A percentile compares a stretch with the other conserved stretches of the same genome.
Evolutionary conservation across 2,888 invertebrate species (phyloP).

Genomic region (Mythimna albipuncta): DNA sequence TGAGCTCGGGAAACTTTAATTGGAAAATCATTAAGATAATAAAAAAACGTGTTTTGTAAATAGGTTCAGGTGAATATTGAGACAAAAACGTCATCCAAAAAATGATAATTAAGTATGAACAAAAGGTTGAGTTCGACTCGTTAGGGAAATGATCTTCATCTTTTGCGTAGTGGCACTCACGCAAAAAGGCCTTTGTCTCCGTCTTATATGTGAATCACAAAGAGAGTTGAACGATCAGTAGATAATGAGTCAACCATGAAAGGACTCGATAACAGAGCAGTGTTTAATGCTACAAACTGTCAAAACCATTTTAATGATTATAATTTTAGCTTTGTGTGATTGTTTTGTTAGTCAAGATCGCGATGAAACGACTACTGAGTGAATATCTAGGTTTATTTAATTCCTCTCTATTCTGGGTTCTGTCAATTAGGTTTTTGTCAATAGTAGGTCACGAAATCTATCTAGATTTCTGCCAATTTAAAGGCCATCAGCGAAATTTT

Average conservation of each 20-base stretch:
- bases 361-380: too few species aligned
- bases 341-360: too few species aligned
- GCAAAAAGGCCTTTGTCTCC: conserved; percentile 39
- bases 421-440: too few species aligned
- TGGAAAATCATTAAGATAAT: conserved; percentile 8
- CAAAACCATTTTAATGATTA: not conserved
- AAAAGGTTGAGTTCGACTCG: conserved; percentile 14
- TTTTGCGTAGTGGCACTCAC: conserved; percentile 22
- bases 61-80: conserved; percentile 3
- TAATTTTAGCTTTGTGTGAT: not conserved
- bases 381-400: not conserved
- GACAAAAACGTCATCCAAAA: conserved; percentile 8
- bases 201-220: conserved; percentile 27
- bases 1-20: conserved; percentile 19
- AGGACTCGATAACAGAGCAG: conserved; percentile 5
- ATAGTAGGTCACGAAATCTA: too few species aligned
- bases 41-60: conserved; percentile 1
- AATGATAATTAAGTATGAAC: conserved; percentile 17
- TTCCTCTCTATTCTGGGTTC: not conserved
- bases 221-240: conserved; percentile 25
- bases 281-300: conserved; percentile 3
- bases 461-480: too few species aligned
- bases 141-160: conserved; percentile 19
- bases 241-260: conserved; percentile 29
- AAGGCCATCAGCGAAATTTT: too few species aligned